Evolutionary conservation across 35 echinoderm and acorn worm genomes (phyloP).

Genomic region (Lytechinus variegatus): DNA sequence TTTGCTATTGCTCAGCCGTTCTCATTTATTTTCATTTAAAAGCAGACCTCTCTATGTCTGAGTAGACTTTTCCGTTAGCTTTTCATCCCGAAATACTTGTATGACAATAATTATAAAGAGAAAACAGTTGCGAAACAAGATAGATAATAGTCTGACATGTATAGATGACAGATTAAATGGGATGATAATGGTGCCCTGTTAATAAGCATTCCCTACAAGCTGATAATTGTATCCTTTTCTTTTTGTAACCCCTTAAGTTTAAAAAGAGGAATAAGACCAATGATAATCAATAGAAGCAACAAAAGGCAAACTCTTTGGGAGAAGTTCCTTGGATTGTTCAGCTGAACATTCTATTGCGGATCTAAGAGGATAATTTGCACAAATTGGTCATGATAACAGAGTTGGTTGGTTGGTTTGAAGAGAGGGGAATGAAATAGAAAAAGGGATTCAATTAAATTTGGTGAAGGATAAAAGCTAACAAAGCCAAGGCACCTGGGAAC

Average conservation of each 20-base stretch:
- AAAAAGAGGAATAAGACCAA: neutral
- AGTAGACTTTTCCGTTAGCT: neutral
- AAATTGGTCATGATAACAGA: neutral
- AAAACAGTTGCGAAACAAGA: neutral
- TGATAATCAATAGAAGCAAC: conserved; percentile 4
- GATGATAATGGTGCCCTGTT: neutral
- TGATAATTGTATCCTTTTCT: neutral
- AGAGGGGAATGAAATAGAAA: neutral
- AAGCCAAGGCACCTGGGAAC: neutral
- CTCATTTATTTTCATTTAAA: too few species aligned
- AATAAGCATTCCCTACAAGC: neutral
- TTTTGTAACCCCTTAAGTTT: neutral
- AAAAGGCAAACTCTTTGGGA: neutral
- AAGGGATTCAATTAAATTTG: neutral
- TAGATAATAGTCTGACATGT: neutral
- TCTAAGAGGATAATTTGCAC: conserved; percentile 13
- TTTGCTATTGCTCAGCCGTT: too few species aligned
- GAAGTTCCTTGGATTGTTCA: neutral
- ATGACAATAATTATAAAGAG: neutral
- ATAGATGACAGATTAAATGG: neutral
- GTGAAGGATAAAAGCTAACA: neutral
- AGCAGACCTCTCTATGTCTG: too few species aligned
- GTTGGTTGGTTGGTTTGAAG: neutral
- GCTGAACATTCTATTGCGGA: neutral
- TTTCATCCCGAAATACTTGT: neutral